Percentiles rank a stretch among this genome's conserved stretches.
Conservation (phyloP, 2,888 invertebrate genomes). For the Lithodes maja region DNA sequence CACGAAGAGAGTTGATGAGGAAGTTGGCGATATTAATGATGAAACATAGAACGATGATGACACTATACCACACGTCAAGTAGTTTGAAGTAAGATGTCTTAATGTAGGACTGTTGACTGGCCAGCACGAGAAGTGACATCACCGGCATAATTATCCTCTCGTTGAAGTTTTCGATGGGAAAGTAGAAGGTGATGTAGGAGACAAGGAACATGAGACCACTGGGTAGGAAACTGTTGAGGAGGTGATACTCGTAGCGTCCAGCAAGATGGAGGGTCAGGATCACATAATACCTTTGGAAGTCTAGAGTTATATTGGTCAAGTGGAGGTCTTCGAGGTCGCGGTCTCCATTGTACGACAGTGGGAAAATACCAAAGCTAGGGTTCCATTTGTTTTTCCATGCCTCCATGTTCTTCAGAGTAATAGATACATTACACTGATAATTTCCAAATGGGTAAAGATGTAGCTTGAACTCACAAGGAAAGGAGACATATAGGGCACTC, state of each 20-base stretch:
- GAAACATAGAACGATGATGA: constrained; percentile 29
- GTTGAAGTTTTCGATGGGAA: constrained; percentile 46
- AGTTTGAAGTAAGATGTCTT: constrained; percentile 48
- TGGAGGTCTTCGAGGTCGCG: background rate
- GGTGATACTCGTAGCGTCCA: constrained; percentile 20
- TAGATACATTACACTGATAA: background rate
- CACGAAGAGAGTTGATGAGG: too few relatives aligned
- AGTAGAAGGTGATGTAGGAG: constrained; percentile 31
- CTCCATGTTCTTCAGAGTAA: background rate
- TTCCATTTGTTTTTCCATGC: background rate
- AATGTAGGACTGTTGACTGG: constrained; percentile 22
- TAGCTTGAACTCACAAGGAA: background rate
- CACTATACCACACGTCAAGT: constrained; percentile 43
- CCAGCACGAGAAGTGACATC: constrained; percentile 43
- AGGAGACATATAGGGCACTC: too few relatives aligned
- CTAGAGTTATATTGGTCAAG: background rate
- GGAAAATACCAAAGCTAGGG: background rate
- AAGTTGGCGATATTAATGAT: background rate
- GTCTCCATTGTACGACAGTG: background rate
- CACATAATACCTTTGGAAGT: background rate
- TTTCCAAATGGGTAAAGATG: constrained; percentile 16
- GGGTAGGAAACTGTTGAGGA: constrained; percentile 28
- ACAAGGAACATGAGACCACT: constrained; percentile 21
- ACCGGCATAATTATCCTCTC: constrained; percentile 51
- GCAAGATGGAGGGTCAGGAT: constrained; percentile 16